Evolutionary conservation across 2,888 invertebrate species (phyloP).

Genomic region (Platypus cylindrus): DNA sequence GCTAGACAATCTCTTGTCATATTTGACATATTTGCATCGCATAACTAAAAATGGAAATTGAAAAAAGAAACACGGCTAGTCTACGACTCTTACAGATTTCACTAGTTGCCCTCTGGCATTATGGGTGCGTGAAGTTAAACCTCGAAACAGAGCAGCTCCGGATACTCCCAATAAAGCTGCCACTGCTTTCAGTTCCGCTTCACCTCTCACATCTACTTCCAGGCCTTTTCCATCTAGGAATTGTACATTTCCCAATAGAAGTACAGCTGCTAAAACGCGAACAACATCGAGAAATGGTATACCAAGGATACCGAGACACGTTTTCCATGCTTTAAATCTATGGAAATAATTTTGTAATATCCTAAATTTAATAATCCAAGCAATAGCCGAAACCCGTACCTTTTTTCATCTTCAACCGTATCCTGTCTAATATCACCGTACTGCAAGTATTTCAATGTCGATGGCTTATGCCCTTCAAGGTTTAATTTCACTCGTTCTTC

Average conservation of each 20-base stretch:
- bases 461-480: conserved; percentile 71
- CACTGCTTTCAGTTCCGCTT: conserved; percentile 74
- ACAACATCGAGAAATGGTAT: conserved; percentile 92
- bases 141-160: conserved; percentile 61
- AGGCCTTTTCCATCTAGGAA: conserved; percentile 67
- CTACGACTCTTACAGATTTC: conserved; percentile 45
- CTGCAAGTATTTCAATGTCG: conserved; percentile 71
- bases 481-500: conserved; percentile 81
- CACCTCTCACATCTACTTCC: conserved; percentile 67
- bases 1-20: conserved; percentile 81
- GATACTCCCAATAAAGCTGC: conserved; percentile 73
- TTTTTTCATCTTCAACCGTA: conserved; percentile 54
- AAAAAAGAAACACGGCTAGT: background rate
- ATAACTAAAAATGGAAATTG: conserved; percentile 26
- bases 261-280: conserved; percentile 77
- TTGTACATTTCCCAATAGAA: conserved; percentile 83
- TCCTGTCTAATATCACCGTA: conserved; percentile 60
- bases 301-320: conserved; percentile 77
- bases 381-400: conserved; percentile 23
- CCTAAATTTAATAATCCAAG: background rate
- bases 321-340: conserved; percentile 86
- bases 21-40: conserved; percentile 77
- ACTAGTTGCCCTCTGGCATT: conserved; percentile 66
- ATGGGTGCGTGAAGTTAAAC: conserved; percentile 71
- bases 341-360: conserved; percentile 6